Evolutionary conservation across 2,888 invertebrate genomes (phyloP), one percentile per base, ranked within the genome.

Genomic region (Eupithecia inturbata): DNA sequence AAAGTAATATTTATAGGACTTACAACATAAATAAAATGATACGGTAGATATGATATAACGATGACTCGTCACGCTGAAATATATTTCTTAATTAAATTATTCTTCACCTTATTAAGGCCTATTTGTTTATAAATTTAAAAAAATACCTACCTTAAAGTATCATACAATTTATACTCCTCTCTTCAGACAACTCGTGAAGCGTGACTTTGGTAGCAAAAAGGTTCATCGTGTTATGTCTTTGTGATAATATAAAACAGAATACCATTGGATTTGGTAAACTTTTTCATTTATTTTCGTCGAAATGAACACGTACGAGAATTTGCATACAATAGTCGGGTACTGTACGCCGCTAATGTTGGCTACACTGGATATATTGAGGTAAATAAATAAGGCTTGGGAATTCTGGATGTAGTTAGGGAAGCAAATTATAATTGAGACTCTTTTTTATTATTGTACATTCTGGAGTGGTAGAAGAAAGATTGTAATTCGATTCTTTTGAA

Each of bases 251-350:
- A 81, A 81, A 81, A 80, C 77, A 72, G 72, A 78, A 80, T 78
- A 73, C 76, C 73, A 62, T 68, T 66, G 67, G 77, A 78, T 81
- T 79, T 72, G 81, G 80, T 67, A 68, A 36, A 68, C 68, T 72
- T 71, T 75, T 74, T 73, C 81, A 81, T 80, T 85, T 87, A 88
- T 89, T 90, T 89, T 88, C 85, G 83, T 88, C 83, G 81, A 90
- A 91, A 92, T 90, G 89, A 89, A 93, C 93, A 94, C 91, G 93
- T 91, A 85, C 85, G 79, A 66, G 74, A 79, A 93, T 94, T 94
- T 91, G 94, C 94, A 94, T 94, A 94, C 94, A 94, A 94, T 94
- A 75, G 67, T 72, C 82, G 87, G 89, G 92, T 91, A n/a, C 57
- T 57, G 39, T 39, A 22, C 39, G 66, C 39, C 7, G 66, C 66